These are phyloP conservation scores for Arnoldichthys spilopterus DNA, from an alignment of 2,797 vertebrate genomes.

Conservation along the genomic window DNA sequence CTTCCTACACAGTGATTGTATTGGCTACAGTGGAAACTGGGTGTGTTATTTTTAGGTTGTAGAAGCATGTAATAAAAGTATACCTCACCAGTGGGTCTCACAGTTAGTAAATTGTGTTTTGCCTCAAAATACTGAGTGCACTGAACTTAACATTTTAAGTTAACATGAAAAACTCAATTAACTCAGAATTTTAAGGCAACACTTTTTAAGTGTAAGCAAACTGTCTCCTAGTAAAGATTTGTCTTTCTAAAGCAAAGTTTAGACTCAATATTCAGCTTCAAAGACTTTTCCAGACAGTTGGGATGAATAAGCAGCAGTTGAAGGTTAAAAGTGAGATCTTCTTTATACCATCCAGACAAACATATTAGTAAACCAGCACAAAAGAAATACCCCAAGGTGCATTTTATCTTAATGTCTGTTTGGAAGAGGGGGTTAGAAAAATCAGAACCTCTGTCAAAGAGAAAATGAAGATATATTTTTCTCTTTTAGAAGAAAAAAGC, in stretches of 20 bases:
- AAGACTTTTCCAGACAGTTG: conserved; percentile 11
- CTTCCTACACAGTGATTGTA: neutral
- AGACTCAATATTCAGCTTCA: conserved; percentile 16
- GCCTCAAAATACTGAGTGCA: too few relatives aligned
- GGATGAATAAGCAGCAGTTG: neutral
- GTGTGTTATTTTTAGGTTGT: too few relatives aligned
- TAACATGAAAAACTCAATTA: too few relatives aligned
- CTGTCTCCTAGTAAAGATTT: neutral
- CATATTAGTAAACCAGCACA: conserved; percentile 63
- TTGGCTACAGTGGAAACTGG: too few relatives aligned
- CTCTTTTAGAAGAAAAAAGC: neutral
- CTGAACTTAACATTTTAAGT: too few relatives aligned
- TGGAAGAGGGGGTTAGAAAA: neutral
- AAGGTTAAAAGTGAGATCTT: conserved; percentile 50
- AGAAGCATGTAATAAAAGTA: too few relatives aligned
- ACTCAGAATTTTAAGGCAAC: too few relatives aligned
- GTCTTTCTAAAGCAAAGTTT: conserved; percentile 38
- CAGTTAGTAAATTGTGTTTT: too few relatives aligned
- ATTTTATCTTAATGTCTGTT: conserved; percentile 55
- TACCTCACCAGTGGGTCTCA: too few relatives aligned
- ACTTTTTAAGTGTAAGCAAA: too few relatives aligned
- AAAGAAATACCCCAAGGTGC: conserved; percentile 57
- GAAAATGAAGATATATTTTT: conserved; percentile 15
- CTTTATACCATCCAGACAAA: conserved; percentile 56
- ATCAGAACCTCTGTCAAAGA: neutral